phyloP scores from a whole-genome alignment of 2,888 invertebrate genomes.

The Cabera pusaria region DNA sequence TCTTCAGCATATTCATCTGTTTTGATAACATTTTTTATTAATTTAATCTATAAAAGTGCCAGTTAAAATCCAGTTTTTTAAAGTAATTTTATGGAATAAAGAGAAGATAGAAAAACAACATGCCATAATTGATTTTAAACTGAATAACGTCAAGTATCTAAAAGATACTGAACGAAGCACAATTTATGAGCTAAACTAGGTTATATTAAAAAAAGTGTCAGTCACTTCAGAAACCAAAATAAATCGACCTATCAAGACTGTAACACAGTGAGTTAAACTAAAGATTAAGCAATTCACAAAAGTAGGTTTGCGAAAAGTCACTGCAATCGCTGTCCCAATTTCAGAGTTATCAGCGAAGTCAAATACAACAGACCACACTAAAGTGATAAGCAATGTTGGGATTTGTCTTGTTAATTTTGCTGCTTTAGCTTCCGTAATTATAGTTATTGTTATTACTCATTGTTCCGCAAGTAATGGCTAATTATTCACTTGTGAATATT shows the following conservation, averaged over 20 bases:
- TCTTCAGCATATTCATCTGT: too few relatives aligned
- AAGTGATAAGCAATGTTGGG: constrained; percentile 44
- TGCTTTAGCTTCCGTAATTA: constrained; percentile 11
- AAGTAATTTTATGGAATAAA: too few relatives aligned
- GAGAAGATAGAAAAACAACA: too few relatives aligned
- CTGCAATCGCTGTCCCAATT: constrained; percentile 71
- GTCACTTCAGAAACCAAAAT: neutral
- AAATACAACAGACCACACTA: constrained; percentile 58
- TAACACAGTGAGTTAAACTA: neutral
- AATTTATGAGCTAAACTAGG: too few relatives aligned
- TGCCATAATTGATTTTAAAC: too few relatives aligned
- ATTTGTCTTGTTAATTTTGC: constrained; percentile 26
- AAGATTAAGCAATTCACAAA: constrained; percentile 33
- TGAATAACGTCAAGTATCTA: too few relatives aligned
- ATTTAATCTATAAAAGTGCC: too few relatives aligned
- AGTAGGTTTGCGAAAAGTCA: constrained; percentile 43
- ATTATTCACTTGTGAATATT: too few relatives aligned
- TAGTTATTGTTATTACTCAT: constrained; percentile 2
- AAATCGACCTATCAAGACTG: neutral
- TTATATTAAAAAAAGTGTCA: too few relatives aligned
- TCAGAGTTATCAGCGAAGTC: constrained; percentile 63
- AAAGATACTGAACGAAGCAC: too few relatives aligned
- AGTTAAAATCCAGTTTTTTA: too few relatives aligned
- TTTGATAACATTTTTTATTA: too few relatives aligned
- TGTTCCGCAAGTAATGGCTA: constrained; percentile 3